Evolutionary conservation across 64 coral and sea anemone species (phyloP), one percentile per base, ranked within the genome.

Genomic region (Porites australiensis): DNA sequence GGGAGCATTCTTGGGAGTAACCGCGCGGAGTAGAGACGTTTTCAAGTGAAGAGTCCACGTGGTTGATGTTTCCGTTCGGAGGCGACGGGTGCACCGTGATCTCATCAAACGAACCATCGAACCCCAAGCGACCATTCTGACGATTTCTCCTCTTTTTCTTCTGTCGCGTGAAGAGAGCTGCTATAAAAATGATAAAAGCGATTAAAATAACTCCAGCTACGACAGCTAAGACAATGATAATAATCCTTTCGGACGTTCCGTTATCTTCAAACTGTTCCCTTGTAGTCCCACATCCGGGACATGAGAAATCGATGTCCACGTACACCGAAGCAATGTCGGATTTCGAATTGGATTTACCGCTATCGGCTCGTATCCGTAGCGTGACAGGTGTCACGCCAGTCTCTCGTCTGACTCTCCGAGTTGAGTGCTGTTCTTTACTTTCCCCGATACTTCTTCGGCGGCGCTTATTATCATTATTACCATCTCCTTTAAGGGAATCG

Each of bases 41-140:
- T 13, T 98, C 95, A 52, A 90, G 82, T 2, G 95, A 98, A 15
- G 86, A 88, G 11, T 88, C 91, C 37, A 83, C 73, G 23, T 98
- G 90, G 65, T 98, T 98, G 15, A 93, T 73, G 59, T 89, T 94
- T 2, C 95, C 95, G 7, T 92, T 91, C 8, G 92, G 60, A 57
- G 88, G 66, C 54, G 54, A 50, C 0, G 95, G 88, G 19, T 94
- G 83, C 13, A 98, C 92, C 2, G 95, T 90, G 14, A 98, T 98
- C 51, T 91, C 88, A 61, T 98, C 95, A 15, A 98, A 98, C 22
- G 92, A 98, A 18, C 95, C 92, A 91, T 98, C 95, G 49, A 87
- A 98, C 59, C 90, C 70, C 18, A 88, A 78, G 10, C 74, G 92
- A 54, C 82, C 82, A 58, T 91, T 79, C 27, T 73, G 79, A 14